These are phyloP conservation scores for Acanthis flammea DNA, from an alignment of 2,797 vertebrate genomes.

Conservation along the genomic window DNA sequence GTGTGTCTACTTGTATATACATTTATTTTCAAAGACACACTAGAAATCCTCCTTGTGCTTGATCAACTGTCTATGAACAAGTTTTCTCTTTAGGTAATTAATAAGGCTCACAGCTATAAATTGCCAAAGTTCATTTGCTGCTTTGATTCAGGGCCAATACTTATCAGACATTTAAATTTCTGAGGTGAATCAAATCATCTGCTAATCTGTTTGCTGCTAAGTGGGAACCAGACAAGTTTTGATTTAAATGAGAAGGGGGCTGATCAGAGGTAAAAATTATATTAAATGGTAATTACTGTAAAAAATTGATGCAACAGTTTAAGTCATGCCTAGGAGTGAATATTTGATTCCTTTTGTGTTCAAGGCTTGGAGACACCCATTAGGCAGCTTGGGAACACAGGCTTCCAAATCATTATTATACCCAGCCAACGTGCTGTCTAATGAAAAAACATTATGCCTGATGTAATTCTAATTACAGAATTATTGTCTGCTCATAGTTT, in stretches of 20 bases:
- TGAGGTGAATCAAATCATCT: neutral
- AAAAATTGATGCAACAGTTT: neutral
- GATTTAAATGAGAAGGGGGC: neutral
- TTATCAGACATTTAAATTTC: neutral
- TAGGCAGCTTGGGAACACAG: neutral
- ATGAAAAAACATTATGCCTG: conserved; percentile 28
- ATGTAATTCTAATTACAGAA: conserved; percentile 43
- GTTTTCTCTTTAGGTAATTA: neutral
- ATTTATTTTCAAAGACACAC: neutral
- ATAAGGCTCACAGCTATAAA: neutral
- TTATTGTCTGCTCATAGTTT: neutral
- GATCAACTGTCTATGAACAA: neutral
- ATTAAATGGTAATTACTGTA: conserved; percentile 12
- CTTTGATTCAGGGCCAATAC: neutral
- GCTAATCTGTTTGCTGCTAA: neutral
- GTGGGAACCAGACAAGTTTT: neutral
- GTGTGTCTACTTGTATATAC: too few relatives aligned
- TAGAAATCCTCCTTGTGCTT: neutral
- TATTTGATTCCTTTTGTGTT: neutral
- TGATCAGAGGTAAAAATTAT: neutral
- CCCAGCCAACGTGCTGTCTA: neutral
- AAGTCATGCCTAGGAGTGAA: neutral
- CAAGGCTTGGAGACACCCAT: neutral
- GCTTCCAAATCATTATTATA: neutral
- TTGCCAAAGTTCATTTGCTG: neutral